Base-by-base conservation (phyloP, 2,888 invertebrate genomes). In the Torymus tubicola region DNA sequence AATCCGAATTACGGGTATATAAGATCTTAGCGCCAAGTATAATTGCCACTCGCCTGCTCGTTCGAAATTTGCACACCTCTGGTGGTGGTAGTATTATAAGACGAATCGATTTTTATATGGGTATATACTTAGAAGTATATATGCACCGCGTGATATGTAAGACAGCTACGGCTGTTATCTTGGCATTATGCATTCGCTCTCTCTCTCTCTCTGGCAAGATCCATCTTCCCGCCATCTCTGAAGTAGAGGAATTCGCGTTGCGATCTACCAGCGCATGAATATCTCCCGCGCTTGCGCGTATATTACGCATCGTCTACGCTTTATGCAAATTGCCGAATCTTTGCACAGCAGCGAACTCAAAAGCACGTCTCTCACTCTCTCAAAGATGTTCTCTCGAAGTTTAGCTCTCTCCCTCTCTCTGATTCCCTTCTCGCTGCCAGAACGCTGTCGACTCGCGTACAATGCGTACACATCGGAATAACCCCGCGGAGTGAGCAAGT, bases 321-420 rank as follows among this genome's bases (percentile, higher is more conserved):
- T 85, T 83, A 86, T 86, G 86, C 83, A 87, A 86, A 86, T 85
- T 83, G 71, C 80, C 82, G 68, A 83, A 85, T 85, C 83, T 83
- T 81, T 68, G 82, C 84, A 84, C 82, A 86, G 86, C 81, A 74
- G 74, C 80, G 73, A 74, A 78, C 80, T 82, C 82, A 82, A 79
- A 16, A 67, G 52, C 18, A 31, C 68, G 68, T 24, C 8, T 24
- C 8, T 10, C 13, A 21, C 10, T 13, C 50, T n/a, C 24, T 76
- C 53, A 52, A 71, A 65, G 71, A 58, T 52, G 50, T 52, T 78
- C 42, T 42, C 21, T 55, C 24, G 64, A 21, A 57, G 21, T 24
- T 68, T 68, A n/a, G 21, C 16, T 52, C 67, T 60, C 18, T 31
- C 16, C 58, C 67, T 60, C 18, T 31, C 31, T 24, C 21, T 12